Evolutionary conservation across 2,113 vertebrate genomes (phyloP), one percentile per base, ranked within the genome.

Genomic region (Sprattus sprattus): DNA sequence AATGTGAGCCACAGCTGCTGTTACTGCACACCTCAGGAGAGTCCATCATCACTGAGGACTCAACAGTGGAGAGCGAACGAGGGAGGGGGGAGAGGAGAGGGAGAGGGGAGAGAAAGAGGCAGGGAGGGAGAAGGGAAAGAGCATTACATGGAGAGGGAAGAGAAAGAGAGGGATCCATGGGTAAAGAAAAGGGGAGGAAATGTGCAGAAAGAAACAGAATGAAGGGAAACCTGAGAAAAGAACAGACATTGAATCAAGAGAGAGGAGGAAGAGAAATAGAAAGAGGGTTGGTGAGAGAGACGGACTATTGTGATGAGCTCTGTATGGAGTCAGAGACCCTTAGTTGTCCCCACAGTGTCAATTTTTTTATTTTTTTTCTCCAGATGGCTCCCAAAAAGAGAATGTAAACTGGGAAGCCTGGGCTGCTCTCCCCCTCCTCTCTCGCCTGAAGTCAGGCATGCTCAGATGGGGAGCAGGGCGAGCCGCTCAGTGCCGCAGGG

Each of bases 11-110:
- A 81, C 25, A 89, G 91, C 91, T 87, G 91, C 89, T 85, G 89
- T 91, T 90, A 90, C 84, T 81, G 52, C 87, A 89, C 92, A 91
- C 91, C 93, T 93, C 94, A 86, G 84, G 93, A 93, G 93, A 94
- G 90, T 92, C 92, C 93, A 94, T 94, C 93, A 94, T 91, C 90
- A 92, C 88, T 47, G 91, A 93, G 89, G 91, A 93, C 93, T 92
- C 91, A 89, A 91, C 18, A 87, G 85, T 89, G 71, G 20, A 83
- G 82, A 39, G 52, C 82, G 4, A 39, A 75, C 15, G 50, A 39
- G 44, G 67, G 54, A 82, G 80, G 78, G 39, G 47, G 75, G 32
- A 15, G 46, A 71, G 82, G 80, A 22, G 25, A 85, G 84, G 80
- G 81, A 85, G 25, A 45, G 8, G 57, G 50, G n/a, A n/a, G 81